phyloP scores from a whole-genome alignment of 2,888 invertebrate species.

The Plebejus melissa region DNA sequence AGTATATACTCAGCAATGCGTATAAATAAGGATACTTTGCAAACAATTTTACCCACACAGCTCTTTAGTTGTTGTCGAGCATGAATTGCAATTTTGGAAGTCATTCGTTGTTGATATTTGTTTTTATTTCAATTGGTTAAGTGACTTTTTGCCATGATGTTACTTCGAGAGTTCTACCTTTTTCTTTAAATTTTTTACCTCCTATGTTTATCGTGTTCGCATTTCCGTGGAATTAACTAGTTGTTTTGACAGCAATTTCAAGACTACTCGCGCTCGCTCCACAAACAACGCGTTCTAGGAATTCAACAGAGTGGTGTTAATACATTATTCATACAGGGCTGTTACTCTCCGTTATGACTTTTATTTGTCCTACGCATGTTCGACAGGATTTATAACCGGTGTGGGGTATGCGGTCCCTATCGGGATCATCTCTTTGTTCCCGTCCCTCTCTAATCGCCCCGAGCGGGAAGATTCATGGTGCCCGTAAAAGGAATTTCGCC shows the following conservation, averaged over 20 bases:
- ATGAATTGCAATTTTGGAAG: neutral
- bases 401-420: constrained; percentile 49
- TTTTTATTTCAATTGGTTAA: neutral
- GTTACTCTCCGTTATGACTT: constrained; percentile 65
- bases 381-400: constrained; percentile 51
- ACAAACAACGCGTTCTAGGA: constrained; percentile 38
- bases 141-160: neutral
- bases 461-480: constrained; percentile 60
- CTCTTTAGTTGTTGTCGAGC: neutral
- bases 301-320: constrained; percentile 49
- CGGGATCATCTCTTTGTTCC: constrained; percentile 59
- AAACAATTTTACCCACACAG: constrained; percentile 5
- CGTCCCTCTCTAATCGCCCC: constrained; percentile 64
- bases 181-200: neutral
- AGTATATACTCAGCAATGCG: constrained; percentile 35
- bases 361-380: constrained; percentile 62
- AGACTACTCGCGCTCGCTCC: neutral
- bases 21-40: constrained; percentile 19
- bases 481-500: constrained; percentile 64
- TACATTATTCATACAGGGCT: constrained; percentile 56
- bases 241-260: constrained; percentile 5
- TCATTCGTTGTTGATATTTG: neutral
- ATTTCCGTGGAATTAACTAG: neutral
- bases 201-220: neutral
- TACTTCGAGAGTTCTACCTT: neutral